These are phyloP conservation scores for Alosa alosa DNA, from an alignment of 2,113 vertebrate genomes.

Conservation along the genomic window DNA sequence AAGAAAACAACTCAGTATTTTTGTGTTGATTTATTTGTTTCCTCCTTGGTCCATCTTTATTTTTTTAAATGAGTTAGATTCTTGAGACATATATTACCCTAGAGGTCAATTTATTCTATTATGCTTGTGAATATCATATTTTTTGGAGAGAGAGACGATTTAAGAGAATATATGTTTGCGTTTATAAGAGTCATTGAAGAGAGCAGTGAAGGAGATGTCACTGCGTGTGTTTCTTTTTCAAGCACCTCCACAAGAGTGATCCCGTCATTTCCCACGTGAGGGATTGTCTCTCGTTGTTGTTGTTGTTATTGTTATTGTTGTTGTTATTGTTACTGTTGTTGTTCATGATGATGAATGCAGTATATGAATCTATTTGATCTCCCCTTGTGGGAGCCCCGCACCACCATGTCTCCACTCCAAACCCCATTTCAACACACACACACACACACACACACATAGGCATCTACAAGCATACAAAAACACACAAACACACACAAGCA, in stretches of 20 bases:
- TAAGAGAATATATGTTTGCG: conserved; percentile 22
- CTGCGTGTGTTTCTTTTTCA: conserved; percentile 28
- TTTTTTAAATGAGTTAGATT: conserved; percentile 22
- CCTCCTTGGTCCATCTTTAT: conserved; percentile 27
- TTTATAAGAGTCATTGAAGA: conserved; percentile 24
- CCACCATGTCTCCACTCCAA: no score
- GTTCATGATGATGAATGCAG: conserved; percentile 36
- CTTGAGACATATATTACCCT: conserved; percentile 53
- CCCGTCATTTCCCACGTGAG: conserved; percentile 20
- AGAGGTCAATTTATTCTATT: conserved; percentile 52
- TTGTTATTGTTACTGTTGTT: conserved; percentile 14
- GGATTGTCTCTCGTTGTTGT: conserved; percentile 18
- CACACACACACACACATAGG: background rate
- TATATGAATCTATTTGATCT: conserved; percentile 30
- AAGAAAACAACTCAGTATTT: conserved; percentile 31
- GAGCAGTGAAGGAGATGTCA: conserved; percentile 19
- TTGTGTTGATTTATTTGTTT: conserved; percentile 61
- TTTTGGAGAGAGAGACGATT: conserved; percentile 48
- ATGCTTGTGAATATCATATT: conserved; percentile 61
- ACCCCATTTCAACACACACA: background rate
- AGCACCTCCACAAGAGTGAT: conserved; percentile 18
- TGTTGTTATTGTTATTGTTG: background rate
- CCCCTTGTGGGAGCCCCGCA: background rate
- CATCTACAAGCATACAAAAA: background rate
- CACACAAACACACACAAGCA: background rate